Base-by-base conservation (phyloP, 92 coral and sea anemone genomes). In the Pocillopora grandis region DNA sequence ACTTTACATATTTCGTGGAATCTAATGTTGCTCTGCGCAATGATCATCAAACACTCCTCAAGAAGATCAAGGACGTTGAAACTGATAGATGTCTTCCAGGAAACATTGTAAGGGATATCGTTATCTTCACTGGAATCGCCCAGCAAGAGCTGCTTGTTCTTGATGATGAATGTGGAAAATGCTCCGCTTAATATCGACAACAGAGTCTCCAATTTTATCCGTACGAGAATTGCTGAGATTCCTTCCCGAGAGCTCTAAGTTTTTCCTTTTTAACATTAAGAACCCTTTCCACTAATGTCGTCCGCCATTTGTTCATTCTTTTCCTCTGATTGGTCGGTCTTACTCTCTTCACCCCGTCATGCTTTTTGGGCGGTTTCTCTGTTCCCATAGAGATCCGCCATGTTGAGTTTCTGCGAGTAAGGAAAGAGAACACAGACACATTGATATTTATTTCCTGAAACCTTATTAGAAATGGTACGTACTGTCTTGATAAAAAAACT, bases 381-480 rank as follows among this genome's bases (percentile, higher is more conserved):
- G 78, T 91, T 90, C 71, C 92, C 95, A 91, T 89, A 86, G 95
- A 84, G 87, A 93, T 87, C 93, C 52, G 93, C 94, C 97, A 91
- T 89, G 78, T 93, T 93, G 90, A 85, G 17, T 21, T 58, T 56
- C 71, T 15, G 4, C 9, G 66, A 4, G 52, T 17, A 31, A 63
- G 11, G 3, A 8, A 19, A 55, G 0, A 12, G 16, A 12, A 27
- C 8, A 8, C 31, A 31, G 19, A 62, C 52, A 42, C 5, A 42
- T 42, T 42, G 8, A 9, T 18, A 6, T 62, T 19, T 9, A 17
- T 49, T 68, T 12, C 19, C 18, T 9, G 33, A 23, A 20, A 59
- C 17, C 37, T 76, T 63, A 60, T 31, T 55, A 5, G 62, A 80
- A 79, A 91, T 88, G 91, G 89, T 85, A 71, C 85, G 71, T 65